Evolutionary conservation across 2,797 vertebrate genomes (phyloP), one percentile per base, ranked within the genome.

Genomic region (Anomalospiza imberbis): DNA sequence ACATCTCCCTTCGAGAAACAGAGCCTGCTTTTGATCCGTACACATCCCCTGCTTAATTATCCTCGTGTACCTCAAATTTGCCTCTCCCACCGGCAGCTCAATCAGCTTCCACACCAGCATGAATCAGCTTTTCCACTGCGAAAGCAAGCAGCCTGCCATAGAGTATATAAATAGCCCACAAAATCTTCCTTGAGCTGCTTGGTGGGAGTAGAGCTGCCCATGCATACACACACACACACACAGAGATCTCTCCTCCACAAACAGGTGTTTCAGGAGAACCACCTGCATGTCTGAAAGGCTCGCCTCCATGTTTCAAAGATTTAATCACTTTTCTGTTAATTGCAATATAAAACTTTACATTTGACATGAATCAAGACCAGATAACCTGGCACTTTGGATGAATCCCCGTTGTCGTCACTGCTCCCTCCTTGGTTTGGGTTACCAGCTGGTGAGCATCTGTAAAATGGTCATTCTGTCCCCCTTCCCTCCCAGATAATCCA

Each of bases 101-200:
- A 70, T 57, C 88, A 83, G 87, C 85, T 91, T 87, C 61, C 77
- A 86, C 89, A 94, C 63, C 71, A 85, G 86, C 88, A 53, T 82
- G 88, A 95, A 68, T 95, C 95, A 95, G 94, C 88, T 94, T 87
- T 95, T 93, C 65, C 75, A 79, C 55, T 63, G 84, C 4, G 4
- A 73, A 77, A 88, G 79, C 76, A 79, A 95, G 88, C 60, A 48
- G 88, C 75, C 76, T 89, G 62, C 76, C 78, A 86, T 44, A 17
- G 85, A 83, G 44, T 57, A 12, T 29, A 94, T 50, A 93, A 96
- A 95, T 60, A 96, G 61, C 65, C 71, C 72, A 65, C 57, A 78
- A 92, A 87, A 17, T 8, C 80, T 92, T 91, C 89, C 92, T 61
- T 19, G 89, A 42, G 89, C 92, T 71, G 84, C 71, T 72, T 11